These are phyloP conservation scores for Xylocampa areola DNA, from an alignment of 2,888 invertebrate genomes.

Conservation along the genomic window DNA sequence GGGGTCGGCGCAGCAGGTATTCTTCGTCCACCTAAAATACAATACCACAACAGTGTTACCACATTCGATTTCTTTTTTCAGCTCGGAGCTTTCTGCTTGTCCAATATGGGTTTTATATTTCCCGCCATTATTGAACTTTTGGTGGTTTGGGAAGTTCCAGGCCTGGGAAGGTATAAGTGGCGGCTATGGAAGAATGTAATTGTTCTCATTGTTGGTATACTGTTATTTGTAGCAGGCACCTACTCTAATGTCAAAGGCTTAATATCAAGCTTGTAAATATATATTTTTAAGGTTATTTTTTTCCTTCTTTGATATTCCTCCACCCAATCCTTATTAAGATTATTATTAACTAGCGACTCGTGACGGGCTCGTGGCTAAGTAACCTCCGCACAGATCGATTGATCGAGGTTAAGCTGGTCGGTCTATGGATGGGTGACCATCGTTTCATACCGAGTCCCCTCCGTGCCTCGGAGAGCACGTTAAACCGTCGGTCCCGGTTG, in stretches of 20 bases:
- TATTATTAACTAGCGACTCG: too few species aligned
- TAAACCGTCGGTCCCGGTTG: too few species aligned
- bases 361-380: too few species aligned
- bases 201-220: constrained; percentile 72
- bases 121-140: constrained; percentile 81
- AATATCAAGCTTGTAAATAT: constrained; percentile 68
- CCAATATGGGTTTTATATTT: constrained; percentile 85
- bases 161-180: constrained; percentile 77
- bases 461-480: too few species aligned
- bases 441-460: too few species aligned
- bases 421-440: too few species aligned
- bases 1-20: too few species aligned
- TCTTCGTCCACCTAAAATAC: too few species aligned
- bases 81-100: constrained; percentile 85
- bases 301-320: background rate
- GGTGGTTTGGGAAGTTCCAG: constrained; percentile 81
- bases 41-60: too few species aligned
- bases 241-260: constrained; percentile 80
- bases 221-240: constrained; percentile 80
- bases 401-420: too few species aligned
- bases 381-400: too few species aligned
- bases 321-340: too few species aligned
- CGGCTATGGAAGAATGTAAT: constrained; percentile 79
- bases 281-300: background rate
- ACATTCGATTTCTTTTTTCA: constrained; percentile 63